These are phyloP conservation scores for Nephrotoma guestfalica DNA, from an alignment of 2,888 invertebrate species.

Conservation along the genomic window DNA sequence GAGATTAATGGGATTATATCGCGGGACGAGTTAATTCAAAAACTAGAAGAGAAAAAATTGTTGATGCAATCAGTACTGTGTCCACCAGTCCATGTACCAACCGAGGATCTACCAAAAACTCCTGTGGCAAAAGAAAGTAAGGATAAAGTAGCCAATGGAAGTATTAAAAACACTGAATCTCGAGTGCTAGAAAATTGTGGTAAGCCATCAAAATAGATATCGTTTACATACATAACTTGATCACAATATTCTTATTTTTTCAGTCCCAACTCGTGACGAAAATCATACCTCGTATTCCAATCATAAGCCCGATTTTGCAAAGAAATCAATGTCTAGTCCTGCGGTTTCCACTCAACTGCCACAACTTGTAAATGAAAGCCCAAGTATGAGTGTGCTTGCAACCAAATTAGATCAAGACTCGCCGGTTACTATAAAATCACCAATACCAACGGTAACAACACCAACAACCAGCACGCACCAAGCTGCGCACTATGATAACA, in stretches of 20 bases:
- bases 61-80: not conserved
- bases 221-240: not conserved
- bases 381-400: slow-evolving; percentile 24
- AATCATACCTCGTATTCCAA: not conserved
- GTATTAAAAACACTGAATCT: slow-evolving; percentile 6
- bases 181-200: not conserved
- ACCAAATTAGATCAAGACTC: slow-evolving; percentile 24
- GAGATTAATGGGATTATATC: slow-evolving; percentile 33
- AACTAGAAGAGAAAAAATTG: slow-evolving; percentile 46
- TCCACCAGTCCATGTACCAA: not conserved
- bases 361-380: slow-evolving; percentile 27
- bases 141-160: slow-evolving; percentile 7
- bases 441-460: not conserved
- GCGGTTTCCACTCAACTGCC: slow-evolving; percentile 23
- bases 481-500: slow-evolving; percentile 23
- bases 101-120: not conserved
- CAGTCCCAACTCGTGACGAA: not conserved
- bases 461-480: slow-evolving; percentile 6
- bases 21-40: slow-evolving; percentile 43
- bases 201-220: not conserved
- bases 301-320: slow-evolving; percentile 24
- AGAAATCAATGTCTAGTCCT: slow-evolving; percentile 32
- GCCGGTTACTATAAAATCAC: slow-evolving; percentile 9
- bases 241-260: not conserved
- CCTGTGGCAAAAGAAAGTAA: slow-evolving; percentile 1